Base-by-base conservation (phyloP, 2,888 invertebrate genomes). In the Sisyra nigra region DNA sequence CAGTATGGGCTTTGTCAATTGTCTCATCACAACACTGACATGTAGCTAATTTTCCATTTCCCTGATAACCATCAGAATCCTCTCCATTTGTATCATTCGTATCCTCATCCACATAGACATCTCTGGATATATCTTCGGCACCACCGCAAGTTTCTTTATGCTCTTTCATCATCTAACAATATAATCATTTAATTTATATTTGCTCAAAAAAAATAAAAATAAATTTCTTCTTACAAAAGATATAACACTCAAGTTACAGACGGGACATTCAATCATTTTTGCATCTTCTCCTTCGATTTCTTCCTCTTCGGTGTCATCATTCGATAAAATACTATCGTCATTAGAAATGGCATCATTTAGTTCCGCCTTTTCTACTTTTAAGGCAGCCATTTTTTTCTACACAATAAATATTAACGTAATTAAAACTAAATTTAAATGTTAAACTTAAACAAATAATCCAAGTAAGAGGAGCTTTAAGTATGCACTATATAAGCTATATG, bases 231-330 rank as follows among this genome's bases (percentile, higher is more conserved):
- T 33, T 41, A 41, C 41, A 41, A 41, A 41, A 17, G 41, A 41
- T 11, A 41, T 41, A 9, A 41, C 41, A 11, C 13, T 34, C 5
- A 33, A 30, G 13, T 18, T 41, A 18, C 43, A 43, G n/a, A 17
- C 19, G 2, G 43, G 19, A 31, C 43, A 43, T 43, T 43, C 42
- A 3, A 46, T 42, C 32, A 43, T 43, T 37, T 43, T 43, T n/a
- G 37, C 43, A 11, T 37, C 33, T 44, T 61, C 57, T 48, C 62
- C 59, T 52, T 24, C 50, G 45, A 44, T 53, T 59, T 42, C 49
- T 17, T 48, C 48, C 6, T 48, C 48, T 24, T 46, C 47, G 36
- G 49, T 48, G 41, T 52, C 48, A 47, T 43, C 44, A 48, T 45
- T 41, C 44, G 46, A 32, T 46, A 32, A 18, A 46, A 47, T 14